Evolutionary conservation across 2,888 invertebrate genomes (phyloP).

Genomic region (Stenodema calcarata): DNA sequence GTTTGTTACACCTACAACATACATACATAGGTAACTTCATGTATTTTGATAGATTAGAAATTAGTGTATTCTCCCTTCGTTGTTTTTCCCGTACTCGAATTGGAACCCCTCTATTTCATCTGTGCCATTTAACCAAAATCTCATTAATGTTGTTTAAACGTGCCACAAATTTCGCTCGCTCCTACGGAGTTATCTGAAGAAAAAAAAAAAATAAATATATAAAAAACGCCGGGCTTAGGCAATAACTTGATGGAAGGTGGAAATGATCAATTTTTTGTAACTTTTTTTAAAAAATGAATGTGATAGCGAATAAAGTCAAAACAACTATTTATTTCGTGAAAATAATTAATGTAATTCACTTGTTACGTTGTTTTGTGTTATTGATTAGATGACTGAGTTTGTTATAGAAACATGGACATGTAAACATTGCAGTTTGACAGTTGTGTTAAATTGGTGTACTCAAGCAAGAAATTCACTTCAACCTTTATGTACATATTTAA

Average conservation of each 20-base stretch:
- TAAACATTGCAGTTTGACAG: neutral
- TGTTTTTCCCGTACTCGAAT: neutral
- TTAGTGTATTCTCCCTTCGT: neutral
- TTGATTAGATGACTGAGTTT: neutral
- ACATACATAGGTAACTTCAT: neutral
- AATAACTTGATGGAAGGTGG: neutral
- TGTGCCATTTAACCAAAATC: neutral
- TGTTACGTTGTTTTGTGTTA: slow-evolving; percentile 4
- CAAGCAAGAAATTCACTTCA: neutral
- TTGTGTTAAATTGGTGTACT: neutral
- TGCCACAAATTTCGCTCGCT: neutral
- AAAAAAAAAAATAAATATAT: too few species aligned
- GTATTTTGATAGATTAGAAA: neutral
- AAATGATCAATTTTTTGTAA: neutral
- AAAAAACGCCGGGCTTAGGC: slow-evolving; percentile 4
- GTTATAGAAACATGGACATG: neutral
- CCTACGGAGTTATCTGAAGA: neutral
- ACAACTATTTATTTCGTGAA: slow-evolving; percentile 1
- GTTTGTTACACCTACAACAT: neutral
- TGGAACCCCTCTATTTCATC: neutral
- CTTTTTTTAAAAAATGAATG: neutral
- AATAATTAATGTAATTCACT: neutral
- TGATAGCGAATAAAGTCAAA: slow-evolving; percentile 2
- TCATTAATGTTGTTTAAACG: neutral
- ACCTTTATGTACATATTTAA: neutral